Conservation (phyloP, 2,797 vertebrate genomes). For the Oceanodroma leucorhoa region DNA sequence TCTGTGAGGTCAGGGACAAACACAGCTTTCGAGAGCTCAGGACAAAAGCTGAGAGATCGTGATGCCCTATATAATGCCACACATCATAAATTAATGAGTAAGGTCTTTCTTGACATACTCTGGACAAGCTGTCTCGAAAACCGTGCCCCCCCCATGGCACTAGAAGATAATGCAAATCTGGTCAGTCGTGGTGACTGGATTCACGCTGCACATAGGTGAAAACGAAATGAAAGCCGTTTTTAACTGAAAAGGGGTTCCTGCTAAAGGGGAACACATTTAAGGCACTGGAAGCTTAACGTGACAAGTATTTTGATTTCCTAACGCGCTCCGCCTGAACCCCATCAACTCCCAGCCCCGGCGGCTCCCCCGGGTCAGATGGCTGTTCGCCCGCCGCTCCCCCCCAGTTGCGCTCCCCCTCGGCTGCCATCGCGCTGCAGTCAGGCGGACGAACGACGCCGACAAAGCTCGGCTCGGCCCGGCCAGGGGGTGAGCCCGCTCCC, state of each 20-base stretch:
- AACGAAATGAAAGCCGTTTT: neutral
- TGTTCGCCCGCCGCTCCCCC: neutral
- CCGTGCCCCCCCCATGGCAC: rapidly evolving
- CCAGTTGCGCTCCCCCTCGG: neutral
- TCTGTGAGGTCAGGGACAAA: rapidly evolving
- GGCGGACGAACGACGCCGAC: neutral
- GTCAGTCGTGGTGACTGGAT: rapidly evolving
- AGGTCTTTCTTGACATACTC: rapidly evolving
- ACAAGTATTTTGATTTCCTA: rapidly evolving
- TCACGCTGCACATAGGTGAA: rapidly evolving
- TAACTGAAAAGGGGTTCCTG: too few relatives aligned
- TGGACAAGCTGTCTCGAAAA: neutral
- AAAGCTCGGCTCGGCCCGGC: too few relatives aligned
- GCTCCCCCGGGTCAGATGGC: too few relatives aligned
- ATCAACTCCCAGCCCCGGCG: too few relatives aligned
- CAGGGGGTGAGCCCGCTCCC: neutral
- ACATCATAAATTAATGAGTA: rapidly evolving
- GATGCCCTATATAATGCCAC: too few relatives aligned
- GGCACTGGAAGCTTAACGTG: rapidly evolving
- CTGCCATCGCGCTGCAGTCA: rapidly evolving
- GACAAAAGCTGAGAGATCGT: rapidly evolving
- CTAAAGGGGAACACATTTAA: rapidly evolving
- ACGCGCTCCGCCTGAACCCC: rapidly evolving
- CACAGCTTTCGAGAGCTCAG: rapidly evolving
- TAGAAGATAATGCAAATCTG: rapidly evolving